Percentiles rank a stretch among this genome's conserved stretches.
Evolutionary conservation across 2,888 invertebrate species (phyloP).

Genomic region (Ptychoptera contaminata): DNA sequence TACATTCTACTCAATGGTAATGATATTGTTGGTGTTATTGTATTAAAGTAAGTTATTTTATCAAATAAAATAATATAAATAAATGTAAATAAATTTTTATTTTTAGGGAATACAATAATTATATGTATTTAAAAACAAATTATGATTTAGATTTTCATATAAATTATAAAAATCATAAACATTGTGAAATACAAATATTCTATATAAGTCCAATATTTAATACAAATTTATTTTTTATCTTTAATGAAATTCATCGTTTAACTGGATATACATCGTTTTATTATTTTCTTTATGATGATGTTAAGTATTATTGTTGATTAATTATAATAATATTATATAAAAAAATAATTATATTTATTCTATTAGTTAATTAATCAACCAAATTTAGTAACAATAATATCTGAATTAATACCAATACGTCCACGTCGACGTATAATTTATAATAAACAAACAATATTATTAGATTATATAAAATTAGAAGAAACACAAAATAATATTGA

Average conservation of each 20-base stretch:
- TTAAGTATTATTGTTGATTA: slow-evolving; percentile 4
- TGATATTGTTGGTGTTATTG: no score
- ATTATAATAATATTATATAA: not conserved
- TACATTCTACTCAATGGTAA: no score
- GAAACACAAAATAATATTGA: not conserved
- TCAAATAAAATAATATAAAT: no score
- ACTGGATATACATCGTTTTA: slow-evolving; percentile 30
- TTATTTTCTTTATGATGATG: slow-evolving; percentile 23
- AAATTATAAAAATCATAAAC: slow-evolving; percentile 2
- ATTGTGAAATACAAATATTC: slow-evolving; percentile 7
- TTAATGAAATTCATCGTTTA: slow-evolving; percentile 36
- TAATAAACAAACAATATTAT: slow-evolving; percentile 2
- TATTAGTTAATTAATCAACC: slow-evolving; percentile 15
- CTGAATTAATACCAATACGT: slow-evolving; percentile 8
- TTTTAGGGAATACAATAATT: no score
- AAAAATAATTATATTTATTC: not conserved
- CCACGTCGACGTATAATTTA: slow-evolving; percentile 4
- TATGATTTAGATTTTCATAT: slow-evolving; percentile 7
- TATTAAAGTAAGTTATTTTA: no score
- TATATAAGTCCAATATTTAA: slow-evolving; percentile 34
- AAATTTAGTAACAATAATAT: slow-evolving; percentile 22
- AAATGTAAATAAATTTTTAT: no score
- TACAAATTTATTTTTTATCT: slow-evolving; percentile 20
- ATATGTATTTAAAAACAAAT: not conserved
- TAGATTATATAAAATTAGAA: slow-evolving; percentile 5